Evolutionary conservation across 2,888 invertebrate species (phyloP).

Genomic region (Penaeus monodon): DNA sequence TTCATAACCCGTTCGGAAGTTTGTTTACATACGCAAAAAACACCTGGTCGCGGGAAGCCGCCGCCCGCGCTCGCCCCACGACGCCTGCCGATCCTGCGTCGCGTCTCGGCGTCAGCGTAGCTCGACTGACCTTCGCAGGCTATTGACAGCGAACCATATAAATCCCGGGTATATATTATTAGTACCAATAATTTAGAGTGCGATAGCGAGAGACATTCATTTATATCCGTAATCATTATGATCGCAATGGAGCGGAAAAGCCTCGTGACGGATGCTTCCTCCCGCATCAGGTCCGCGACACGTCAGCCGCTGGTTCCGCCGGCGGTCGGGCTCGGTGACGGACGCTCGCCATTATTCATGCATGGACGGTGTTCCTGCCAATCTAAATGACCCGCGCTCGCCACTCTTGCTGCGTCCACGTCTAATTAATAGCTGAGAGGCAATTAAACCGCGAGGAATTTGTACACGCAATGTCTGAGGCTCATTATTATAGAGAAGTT

Average conservation of each 20-base stretch:
- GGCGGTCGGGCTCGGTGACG: neutral
- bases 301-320: neutral
- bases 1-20: no score
- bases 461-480: no score
- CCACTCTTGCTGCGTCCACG: no score
- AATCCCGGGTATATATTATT: conserved; percentile 51
- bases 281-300: conserved; percentile 17
- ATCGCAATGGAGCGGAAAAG: conserved; percentile 48
- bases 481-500: no score
- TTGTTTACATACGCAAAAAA: no score
- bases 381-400: no score
- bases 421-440: no score
- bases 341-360: neutral
- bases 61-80: no score
- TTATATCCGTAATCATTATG: conserved; percentile 51
- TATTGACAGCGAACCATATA: conserved; percentile 44
- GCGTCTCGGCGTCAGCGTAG: neutral
- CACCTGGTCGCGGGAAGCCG: no score
- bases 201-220: conserved; percentile 44
- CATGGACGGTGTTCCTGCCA: no score
- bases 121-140: conserved; percentile 27
- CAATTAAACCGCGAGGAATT: no score
- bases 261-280: conserved; percentile 49
- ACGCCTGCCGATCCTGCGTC: no score
- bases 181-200: conserved; percentile 52